These are phyloP conservation scores for Homalodisca vitripennis DNA, from an alignment of 1,140 invertebrate genomes.

Conservation along the genomic window DNA sequence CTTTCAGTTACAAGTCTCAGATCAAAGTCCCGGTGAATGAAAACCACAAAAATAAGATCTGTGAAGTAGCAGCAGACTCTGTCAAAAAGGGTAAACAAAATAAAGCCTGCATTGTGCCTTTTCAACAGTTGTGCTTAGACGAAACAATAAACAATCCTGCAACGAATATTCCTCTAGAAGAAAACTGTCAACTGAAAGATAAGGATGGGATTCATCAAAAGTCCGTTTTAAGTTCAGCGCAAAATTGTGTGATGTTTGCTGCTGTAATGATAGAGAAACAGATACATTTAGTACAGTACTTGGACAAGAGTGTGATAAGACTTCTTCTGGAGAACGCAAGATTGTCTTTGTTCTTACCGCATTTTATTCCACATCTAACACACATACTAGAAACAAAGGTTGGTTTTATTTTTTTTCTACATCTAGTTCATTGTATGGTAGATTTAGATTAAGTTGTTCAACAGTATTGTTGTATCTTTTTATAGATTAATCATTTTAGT, in stretches of 20 bases:
- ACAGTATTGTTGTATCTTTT: too few relatives aligned
- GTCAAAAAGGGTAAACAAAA: neutral
- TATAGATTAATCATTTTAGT: too few relatives aligned
- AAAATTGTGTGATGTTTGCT: slow-evolving; percentile 18
- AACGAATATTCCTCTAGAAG: neutral
- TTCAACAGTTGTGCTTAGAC: neutral
- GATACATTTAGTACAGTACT: neutral
- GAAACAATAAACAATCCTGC: neutral
- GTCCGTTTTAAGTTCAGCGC: neutral
- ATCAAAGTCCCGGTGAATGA: too few relatives aligned
- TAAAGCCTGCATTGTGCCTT: neutral
- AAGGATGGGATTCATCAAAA: neutral
- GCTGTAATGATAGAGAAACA: neutral
- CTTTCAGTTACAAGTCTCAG: neutral
- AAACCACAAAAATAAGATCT: too few relatives aligned
- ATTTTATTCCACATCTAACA: neutral
- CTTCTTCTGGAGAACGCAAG: slow-evolving; percentile 1
- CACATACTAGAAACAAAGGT: neutral
- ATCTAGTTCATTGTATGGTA: too few relatives aligned
- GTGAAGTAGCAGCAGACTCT: too few relatives aligned
- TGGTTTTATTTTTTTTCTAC: too few relatives aligned
- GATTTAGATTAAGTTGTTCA: too few relatives aligned
- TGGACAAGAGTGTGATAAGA: neutral
- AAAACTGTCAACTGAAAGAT: neutral
- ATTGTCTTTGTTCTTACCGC: neutral